phyloP scores from a whole-genome alignment of 2,113 vertebrate species.

The Pao palembangensis region DNA sequence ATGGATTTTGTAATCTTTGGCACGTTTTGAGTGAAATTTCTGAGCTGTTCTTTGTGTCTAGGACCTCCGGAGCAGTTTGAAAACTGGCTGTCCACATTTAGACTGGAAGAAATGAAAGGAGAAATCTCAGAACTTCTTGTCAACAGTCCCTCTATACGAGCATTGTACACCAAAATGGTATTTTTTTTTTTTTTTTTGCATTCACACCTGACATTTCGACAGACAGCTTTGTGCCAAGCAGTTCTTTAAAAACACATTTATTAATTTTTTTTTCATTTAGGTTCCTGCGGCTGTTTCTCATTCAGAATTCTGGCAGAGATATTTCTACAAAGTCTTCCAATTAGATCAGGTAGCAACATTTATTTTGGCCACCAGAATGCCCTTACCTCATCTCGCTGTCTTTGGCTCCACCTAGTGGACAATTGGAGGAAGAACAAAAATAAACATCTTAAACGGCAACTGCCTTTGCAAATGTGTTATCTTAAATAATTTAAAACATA shows the following conservation, averaged over 20 bases:
- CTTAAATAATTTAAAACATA: too few species aligned
- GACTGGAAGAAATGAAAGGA: slow-evolving; percentile 87
- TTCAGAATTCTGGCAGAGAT: slow-evolving; percentile 94
- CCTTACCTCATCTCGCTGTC: neutral
- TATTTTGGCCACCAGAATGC: neutral
- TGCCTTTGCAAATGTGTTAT: too few species aligned
- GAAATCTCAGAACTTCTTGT: slow-evolving; percentile 90
- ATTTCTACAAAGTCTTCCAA: slow-evolving; percentile 95
- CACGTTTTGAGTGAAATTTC: neutral
- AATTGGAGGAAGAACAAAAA: neutral
- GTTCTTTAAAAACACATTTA: neutral
- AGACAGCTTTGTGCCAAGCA: too few species aligned
- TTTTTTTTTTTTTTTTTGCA: too few species aligned
- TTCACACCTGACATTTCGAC: too few species aligned
- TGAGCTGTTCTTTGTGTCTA: slow-evolving; percentile 46
- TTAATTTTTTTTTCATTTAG: slow-evolving; percentile 55
- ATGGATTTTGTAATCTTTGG: neutral
- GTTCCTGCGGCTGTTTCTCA: slow-evolving; percentile 94
- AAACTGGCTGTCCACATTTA: slow-evolving; percentile 84
- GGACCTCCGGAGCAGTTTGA: slow-evolving; percentile 89
- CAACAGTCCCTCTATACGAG: slow-evolving; percentile 88
- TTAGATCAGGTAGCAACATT: slow-evolving; percentile 84
- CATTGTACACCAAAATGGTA: slow-evolving; percentile 98
- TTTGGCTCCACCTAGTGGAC: slow-evolving; percentile 54
- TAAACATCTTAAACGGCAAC: too few species aligned